Base-by-base conservation (phyloP, 2,797 vertebrate species). In the Argyrosomus regius region DNA sequence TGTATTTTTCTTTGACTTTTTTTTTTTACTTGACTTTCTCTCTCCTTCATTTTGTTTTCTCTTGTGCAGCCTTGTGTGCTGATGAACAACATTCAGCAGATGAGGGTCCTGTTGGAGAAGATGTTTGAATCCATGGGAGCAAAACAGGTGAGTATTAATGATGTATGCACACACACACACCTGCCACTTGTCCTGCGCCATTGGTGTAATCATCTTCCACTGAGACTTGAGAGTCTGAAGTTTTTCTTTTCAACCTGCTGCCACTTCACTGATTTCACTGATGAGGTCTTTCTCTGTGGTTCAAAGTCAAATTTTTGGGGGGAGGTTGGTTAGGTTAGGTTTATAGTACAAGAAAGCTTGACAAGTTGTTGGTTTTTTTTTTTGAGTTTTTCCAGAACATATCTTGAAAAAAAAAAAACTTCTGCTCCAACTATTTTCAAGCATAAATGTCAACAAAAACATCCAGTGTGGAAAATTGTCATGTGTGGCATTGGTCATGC, bases 81-180 rank as follows among this genome's bases (percentile, higher is more conserved):
- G 85, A 98, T 99, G 98, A 99, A 99, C 95, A 99, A 99, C 80
- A 92, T 99, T 88, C 98, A 99, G 83, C 98, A 99, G 80, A 97
- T 99, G 89, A 94, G 98, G 45, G 98, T 99, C 68, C 96, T 99
- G 80, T 91, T 99, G 87, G 98, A 99, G 95, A 99, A 98, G 94
- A 99, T 99, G 98, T 99, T 99, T 73, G 98, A 99, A 93, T 97
- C 96, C 10, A 99, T 99, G 97, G 98, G 98, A 76, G 98, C 97
- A 18, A 97, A 97, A 78, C 97, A 97, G 96, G 98, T 99, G 84
- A 93, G 82, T 0, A 1, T n/a, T 11, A 20, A 35, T 9, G 41
- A 61, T 48, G 24, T 10, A 3, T 6, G 49, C 39, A 48, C 46
- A 50, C 43, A 39, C 52, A 41, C 53, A 71, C 31, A 48, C 26